phyloP scores from a whole-genome alignment of 2,113 vertebrate genomes.

The Catagonus wagneri region DNA sequence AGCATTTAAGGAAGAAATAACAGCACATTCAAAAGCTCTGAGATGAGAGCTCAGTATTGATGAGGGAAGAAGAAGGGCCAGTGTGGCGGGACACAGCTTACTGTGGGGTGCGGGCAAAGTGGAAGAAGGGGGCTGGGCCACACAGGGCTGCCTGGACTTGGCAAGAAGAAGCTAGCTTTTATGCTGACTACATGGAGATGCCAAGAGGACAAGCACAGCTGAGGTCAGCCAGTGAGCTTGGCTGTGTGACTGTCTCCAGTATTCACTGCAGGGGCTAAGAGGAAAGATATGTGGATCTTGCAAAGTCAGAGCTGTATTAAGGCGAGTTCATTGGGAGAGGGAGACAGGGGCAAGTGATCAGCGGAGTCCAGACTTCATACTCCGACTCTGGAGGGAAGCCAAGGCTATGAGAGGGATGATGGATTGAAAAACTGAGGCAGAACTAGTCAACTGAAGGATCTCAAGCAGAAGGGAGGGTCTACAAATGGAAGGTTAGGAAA shows the following conservation, averaged over 20 bases:
- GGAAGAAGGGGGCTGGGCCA: neutral
- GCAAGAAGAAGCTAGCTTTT: neutral
- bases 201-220: neutral
- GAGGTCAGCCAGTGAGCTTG: neutral
- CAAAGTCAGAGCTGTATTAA: neutral
- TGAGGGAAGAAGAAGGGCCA: neutral
- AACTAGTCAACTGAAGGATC: neutral
- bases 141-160: neutral
- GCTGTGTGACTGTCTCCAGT: neutral
- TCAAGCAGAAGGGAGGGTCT: neutral
- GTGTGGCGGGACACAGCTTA: neutral
- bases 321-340: neutral
- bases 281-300: neutral
- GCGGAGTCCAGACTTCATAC: neutral
- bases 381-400: neutral
- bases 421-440: neutral
- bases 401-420: neutral
- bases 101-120: neutral
- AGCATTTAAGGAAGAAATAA: neutral
- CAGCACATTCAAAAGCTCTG: neutral
- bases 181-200: neutral
- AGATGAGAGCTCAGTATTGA: neutral
- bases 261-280: neutral
- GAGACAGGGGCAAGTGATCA: neutral
- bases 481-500: neutral